A percentile compares a stretch with the other conserved stretches of the same genome.
phyloP scores from a whole-genome alignment of 2,113 vertebrate species.

The Numenius arquata region DNA sequence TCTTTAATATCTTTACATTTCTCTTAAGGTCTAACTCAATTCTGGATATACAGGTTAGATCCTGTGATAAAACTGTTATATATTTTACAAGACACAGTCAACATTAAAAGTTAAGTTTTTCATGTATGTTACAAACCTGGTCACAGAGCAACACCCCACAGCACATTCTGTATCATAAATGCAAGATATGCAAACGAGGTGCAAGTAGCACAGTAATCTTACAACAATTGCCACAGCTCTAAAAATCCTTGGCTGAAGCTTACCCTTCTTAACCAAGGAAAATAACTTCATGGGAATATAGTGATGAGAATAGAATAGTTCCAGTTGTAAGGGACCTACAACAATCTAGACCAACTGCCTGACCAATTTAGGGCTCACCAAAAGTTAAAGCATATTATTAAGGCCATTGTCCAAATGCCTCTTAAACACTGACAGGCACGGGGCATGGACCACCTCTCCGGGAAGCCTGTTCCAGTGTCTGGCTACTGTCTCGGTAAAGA shows the following conservation, averaged over 20 bases:
- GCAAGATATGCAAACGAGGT: neutral
- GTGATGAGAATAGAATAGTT: neutral
- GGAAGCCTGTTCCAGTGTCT: neutral
- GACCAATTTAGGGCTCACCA: neutral
- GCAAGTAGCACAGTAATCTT: neutral
- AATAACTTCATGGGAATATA: neutral
- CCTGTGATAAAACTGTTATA: neutral
- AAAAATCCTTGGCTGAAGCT: neutral
- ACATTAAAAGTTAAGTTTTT: neutral
- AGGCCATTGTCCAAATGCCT: too few species aligned
- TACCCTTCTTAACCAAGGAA: too few species aligned
- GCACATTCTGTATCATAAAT: neutral
- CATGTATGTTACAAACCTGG: neutral
- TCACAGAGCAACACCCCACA: neutral
- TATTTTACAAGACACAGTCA: neutral
- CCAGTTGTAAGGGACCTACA: neutral
- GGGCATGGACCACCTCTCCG: neutral
- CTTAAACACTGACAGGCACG: neutral
- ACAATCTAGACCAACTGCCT: too few species aligned
- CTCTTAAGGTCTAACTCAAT: neutral
- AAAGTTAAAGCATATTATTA: neutral
- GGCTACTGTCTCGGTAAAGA: neutral
- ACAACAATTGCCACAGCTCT: neutral
- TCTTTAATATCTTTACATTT: neutral
- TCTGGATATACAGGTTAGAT: neutral